Conservation (phyloP, 2,113 vertebrate species). For the Leptobrachium leishanense region DNA sequence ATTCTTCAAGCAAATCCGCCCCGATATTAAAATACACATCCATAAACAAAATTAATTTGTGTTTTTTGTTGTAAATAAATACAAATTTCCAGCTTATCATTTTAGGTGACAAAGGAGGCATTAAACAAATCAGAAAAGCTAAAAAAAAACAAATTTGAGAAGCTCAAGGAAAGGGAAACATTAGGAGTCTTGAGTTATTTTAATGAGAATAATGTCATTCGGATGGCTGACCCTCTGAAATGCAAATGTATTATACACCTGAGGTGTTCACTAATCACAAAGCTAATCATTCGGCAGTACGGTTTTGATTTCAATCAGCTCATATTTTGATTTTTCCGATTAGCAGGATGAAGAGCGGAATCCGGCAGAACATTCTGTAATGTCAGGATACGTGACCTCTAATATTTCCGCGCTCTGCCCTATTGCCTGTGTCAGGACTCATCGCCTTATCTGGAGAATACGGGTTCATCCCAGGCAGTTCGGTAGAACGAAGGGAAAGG, state of each 20-base stretch:
- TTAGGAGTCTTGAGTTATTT: conserved; percentile 32
- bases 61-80: not conserved
- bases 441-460: not conserved
- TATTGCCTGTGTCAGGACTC: conserved; percentile 17
- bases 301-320: conserved; percentile 48
- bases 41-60: too few relatives aligned
- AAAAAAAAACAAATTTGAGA: conserved; percentile 13
- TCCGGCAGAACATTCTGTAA: conserved; percentile 30
- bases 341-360: conserved; percentile 36
- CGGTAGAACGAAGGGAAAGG: conserved; percentile 16
- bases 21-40: too few relatives aligned
- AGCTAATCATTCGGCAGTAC: conserved; percentile 47
- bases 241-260: conserved; percentile 48
- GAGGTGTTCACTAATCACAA: conserved; percentile 46
- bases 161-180: conserved; percentile 29
- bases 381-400: conserved; percentile 44
- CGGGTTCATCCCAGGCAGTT: conserved; percentile 16
- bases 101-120: conserved; percentile 13
- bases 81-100: not conserved
- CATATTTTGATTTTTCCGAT: conserved; percentile 36
- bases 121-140: not conserved
- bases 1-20: too few relatives aligned
- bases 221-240: conserved; percentile 43
- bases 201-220: conserved; percentile 48
- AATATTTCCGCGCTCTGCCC: conserved; percentile 25